Base-by-base conservation (phyloP, 2,113 vertebrate species). In the Ophiodon elongatus region DNA sequence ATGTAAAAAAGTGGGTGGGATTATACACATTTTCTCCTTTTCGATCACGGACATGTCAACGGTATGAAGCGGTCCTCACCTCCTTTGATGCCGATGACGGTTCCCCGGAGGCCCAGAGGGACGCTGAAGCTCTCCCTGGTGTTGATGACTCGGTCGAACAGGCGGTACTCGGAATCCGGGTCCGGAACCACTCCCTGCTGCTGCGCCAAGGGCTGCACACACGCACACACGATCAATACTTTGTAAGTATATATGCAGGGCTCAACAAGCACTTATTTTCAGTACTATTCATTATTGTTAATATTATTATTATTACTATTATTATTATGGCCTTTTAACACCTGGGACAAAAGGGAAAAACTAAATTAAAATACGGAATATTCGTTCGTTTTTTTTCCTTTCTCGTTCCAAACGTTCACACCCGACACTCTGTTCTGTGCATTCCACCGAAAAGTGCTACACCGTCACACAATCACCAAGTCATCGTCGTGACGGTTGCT, bases 131-230 rank as follows among this genome's bases (percentile, higher is more conserved):
- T 96, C 91, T 99, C 98, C 86, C 98, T 96, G 85, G 97, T 96
- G 35, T 99, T 99, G 67, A 99, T 96, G n/a, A 99, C 97, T 0
- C 98, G 96, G 84, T 99, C 98, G 85, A 99, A 99, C 67, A 99
- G 95, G 37, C 94, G 97, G 50, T 97, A 98, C 43, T 99, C 97
- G 0, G 97, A 96, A 62, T 99, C 96, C 3, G 95, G 95, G 73
- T 99, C 98, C 35, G 98, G 97, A 85, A 98, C 94, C 39, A 97
- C 96, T 3, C 98, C 98, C 71, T 97, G 97, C 83, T 99, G 98
- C 89, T 98, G 97, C 87, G 98, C 97, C 80, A 99, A 73, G 23
- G 98, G 97, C 98, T 99, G 59, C 67, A 89, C 43, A 81, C 21
- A 89, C 23, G 79, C 9, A 79, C 19, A 50, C 33, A 65, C 1